A percentile compares a stretch with the other conserved stretches of the same genome.
phyloP scores from a whole-genome alignment of 2,888 invertebrate genomes.

The Crepidodera aurea region DNA sequence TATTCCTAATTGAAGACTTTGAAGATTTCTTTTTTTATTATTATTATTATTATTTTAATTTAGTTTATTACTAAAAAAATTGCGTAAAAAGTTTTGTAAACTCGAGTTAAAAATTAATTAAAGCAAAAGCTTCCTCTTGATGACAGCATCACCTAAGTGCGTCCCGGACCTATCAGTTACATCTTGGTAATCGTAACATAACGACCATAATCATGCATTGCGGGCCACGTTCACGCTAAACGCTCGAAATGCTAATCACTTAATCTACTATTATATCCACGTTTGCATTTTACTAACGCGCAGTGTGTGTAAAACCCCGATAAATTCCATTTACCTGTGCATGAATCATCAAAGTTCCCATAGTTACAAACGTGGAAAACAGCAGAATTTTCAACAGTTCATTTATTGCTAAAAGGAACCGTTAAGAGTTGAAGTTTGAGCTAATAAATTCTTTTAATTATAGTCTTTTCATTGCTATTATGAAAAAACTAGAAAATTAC shows the following conservation, averaged over 20 bases:
- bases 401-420: no score
- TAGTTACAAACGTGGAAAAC: no score
- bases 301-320: slow-evolving; percentile 32
- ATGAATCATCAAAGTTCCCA: slow-evolving; percentile 27
- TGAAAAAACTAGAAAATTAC: no score
- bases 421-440: no score
- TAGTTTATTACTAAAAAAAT: no score
- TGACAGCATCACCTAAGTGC: not conserved
- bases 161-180: not conserved
- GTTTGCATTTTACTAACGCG: slow-evolving; percentile 32
- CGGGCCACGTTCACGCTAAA: slow-evolving; percentile 1
- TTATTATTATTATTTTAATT: no score
- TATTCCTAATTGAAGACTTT: no score
- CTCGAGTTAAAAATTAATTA: not conserved
- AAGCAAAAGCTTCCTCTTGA: not conserved
- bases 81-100: not conserved
- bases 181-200: not conserved
- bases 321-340: slow-evolving; percentile 33
- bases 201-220: slow-evolving; percentile 11
- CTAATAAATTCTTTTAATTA: no score
- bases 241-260: slow-evolving; percentile 29
- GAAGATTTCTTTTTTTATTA: no score
- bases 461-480: no score
- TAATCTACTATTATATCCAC: slow-evolving; percentile 32
- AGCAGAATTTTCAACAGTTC: no score